phyloP scores from a whole-genome alignment of 1,140 invertebrate species.

The Thaumatotibia leucotreta region DNA sequence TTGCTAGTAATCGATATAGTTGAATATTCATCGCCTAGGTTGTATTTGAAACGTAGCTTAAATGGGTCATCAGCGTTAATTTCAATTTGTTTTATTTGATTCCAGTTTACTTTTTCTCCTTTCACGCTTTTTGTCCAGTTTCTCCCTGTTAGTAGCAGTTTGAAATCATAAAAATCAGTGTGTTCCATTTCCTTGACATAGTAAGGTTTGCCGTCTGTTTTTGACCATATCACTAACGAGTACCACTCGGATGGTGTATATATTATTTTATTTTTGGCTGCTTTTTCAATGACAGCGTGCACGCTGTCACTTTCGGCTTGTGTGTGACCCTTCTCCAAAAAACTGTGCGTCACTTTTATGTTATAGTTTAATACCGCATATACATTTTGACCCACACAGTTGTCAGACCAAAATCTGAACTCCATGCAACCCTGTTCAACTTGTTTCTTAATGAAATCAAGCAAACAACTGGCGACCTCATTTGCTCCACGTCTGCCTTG shows the following conservation, averaged over 20 bases:
- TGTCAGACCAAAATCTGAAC: slow-evolving; percentile 45
- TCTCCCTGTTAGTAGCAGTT: slow-evolving; percentile 18
- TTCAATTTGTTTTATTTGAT: slow-evolving; percentile 24
- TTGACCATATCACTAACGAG: slow-evolving; percentile 29
- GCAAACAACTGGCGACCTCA: slow-evolving; percentile 30
- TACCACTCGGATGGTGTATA: slow-evolving; percentile 34
- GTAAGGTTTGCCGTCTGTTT: slow-evolving; percentile 23
- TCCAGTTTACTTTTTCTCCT: slow-evolving; percentile 20
- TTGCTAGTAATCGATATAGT: background rate
- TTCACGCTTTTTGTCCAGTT: slow-evolving; percentile 26
- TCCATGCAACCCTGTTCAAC: slow-evolving; percentile 29
- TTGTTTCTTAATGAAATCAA: slow-evolving; percentile 25
- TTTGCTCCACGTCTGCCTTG: slow-evolving; percentile 30
- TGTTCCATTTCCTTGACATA: slow-evolving; percentile 24
- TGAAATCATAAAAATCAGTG: slow-evolving; percentile 27
- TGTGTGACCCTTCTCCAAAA: slow-evolving; percentile 38
- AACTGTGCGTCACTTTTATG: slow-evolving; percentile 30
- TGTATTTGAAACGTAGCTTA: background rate
- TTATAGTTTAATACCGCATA: slow-evolving; percentile 26
- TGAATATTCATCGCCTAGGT: background rate
- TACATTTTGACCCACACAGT: slow-evolving; percentile 45
- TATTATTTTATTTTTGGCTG: slow-evolving; percentile 27
- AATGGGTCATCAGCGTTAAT: background rate
- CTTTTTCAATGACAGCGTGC: slow-evolving; percentile 41
- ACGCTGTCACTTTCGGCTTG: slow-evolving; percentile 42